Base-by-base conservation (phyloP, 1,140 invertebrate species). In the Condylostylus longicornis region DNA sequence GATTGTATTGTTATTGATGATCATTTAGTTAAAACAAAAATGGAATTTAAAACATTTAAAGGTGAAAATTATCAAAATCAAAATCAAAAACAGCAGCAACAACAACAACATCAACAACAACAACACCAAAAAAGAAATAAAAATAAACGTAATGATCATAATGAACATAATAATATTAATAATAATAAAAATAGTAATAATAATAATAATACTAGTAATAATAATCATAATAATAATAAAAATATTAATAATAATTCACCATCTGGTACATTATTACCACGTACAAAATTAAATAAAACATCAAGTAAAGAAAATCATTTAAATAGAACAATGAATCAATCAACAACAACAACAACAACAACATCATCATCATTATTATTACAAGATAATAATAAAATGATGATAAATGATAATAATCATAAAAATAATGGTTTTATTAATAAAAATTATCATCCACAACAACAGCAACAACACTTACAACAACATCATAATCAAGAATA, bases 1-100 rank as follows among this genome's bases (percentile, higher is more conserved):
- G 74, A 77, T 46, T 78, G 75, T 51, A 79, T 80, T 33, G 72
- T 80, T 13, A 75, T 79, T 18, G 73, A 79, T 47, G 76, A 79
- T 61, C 75, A 79, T 42, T 70, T 71, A 60, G 67, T 70, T 38
- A 62, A 51, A 42, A 64, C 40, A 52, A 63, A 40, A 53, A 63
- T 49, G 65, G 67, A 57, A 42, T 68, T 46, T 52, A 67, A 55
- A 53, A 68, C 49, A 35, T 68, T 47, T 54, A 63, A 38, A n/a
- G n/a, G n/a, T n/a, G n/a, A n/a, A n/a, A n/a, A n/a, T n/a, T n/a
- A n/a, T n/a, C n/a, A n/a, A n/a, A n/a, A n/a, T n/a, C n/a, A n/a
- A n/a, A 9, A 49, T 48, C 52, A 32, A 54, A 50, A 62, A 51
- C 40, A 41, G 13, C 13, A 37, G 8, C 41, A 43, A 44, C 13